Evolutionary conservation across 2,888 invertebrate genomes (phyloP).

Genomic region (Epicampocera succincta): DNA sequence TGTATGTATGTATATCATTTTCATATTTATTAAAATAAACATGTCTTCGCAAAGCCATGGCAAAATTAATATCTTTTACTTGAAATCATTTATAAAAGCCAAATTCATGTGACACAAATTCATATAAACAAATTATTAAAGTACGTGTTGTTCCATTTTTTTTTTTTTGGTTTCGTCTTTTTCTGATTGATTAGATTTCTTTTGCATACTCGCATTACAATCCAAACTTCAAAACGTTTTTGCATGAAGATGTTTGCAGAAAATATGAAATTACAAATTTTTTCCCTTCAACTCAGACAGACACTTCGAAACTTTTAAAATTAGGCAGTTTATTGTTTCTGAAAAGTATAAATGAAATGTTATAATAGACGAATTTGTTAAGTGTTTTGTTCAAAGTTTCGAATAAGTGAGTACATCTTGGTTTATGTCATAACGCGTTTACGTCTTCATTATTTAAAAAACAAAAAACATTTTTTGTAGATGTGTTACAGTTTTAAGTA

Average conservation of each 20-base stretch:
- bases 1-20: neutral
- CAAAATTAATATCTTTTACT: constrained; percentile 44
- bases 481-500: too few species aligned
- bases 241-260: neutral
- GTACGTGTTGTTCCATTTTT: constrained; percentile 58
- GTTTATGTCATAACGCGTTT: too few species aligned
- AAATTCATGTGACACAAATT: constrained; percentile 30
- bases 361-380: too few species aligned
- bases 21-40: neutral
- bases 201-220: neutral
- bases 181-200: constrained; percentile 35
- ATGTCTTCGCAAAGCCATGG: constrained; percentile 5
- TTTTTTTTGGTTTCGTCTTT: neutral
- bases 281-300: too few species aligned
- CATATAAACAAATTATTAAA: constrained; percentile 38
- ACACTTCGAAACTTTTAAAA: too few species aligned
- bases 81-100: constrained; percentile 35
- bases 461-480: too few species aligned
- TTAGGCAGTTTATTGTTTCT: too few species aligned
- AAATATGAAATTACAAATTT: too few species aligned
- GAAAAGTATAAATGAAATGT: too few species aligned
- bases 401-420: too few species aligned
- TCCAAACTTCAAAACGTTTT: neutral
- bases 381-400: too few species aligned
- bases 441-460: too few species aligned